Evolutionary conservation across 64 coral and sea anemone species (phyloP), one percentile per base, ranked within the genome.

Genomic region (Montipora foliosa): DNA sequence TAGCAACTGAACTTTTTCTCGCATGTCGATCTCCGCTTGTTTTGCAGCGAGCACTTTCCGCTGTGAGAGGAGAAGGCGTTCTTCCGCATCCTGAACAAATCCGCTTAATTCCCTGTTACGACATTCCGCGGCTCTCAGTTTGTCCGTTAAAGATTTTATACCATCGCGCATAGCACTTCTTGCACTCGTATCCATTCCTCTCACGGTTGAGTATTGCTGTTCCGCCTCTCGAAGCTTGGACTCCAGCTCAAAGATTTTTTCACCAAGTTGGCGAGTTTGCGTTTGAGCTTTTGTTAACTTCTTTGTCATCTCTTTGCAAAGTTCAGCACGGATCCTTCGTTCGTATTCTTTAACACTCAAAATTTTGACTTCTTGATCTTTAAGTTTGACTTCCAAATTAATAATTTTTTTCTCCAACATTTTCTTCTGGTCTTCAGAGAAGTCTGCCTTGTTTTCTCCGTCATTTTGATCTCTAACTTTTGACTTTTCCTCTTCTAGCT

Each of bases 1-100:
- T 10, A 86, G 17, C 45, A 78, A n/a, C 29, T 95, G 76, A 86
- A 57, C 24, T 86, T 90, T 85, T 79, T 77, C 76, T 92, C 93
- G 21, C 79, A 90, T 58, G 29, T 92, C 47, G 19, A 52, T 49
- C 88, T 92, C 67, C 84, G 87, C 47, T 49, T 76, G 75, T 79
- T 95, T 84, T 49, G 61, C 45, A 61, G 49, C 17, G 44, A 90
- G 79, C 46, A 71, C 48, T 71, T 90, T 64, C n/a, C 82, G 62
- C 66, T 86, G 82, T 49, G 82, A 86, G 61, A 86, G 46, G 12
- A 29, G 82, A 8, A 86, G 8, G 15, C 82, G 82, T 46, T 61
- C 89, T 82, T 91, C 81, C 8, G 86, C 8, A 8, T 90, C 21
- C 14, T 68, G 79, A 44, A 89, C 79, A 85, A 19, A 66, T 19